Evolutionary conservation across 1,140 invertebrate species (phyloP).

Genomic region (Habropoda laboriosa): DNA sequence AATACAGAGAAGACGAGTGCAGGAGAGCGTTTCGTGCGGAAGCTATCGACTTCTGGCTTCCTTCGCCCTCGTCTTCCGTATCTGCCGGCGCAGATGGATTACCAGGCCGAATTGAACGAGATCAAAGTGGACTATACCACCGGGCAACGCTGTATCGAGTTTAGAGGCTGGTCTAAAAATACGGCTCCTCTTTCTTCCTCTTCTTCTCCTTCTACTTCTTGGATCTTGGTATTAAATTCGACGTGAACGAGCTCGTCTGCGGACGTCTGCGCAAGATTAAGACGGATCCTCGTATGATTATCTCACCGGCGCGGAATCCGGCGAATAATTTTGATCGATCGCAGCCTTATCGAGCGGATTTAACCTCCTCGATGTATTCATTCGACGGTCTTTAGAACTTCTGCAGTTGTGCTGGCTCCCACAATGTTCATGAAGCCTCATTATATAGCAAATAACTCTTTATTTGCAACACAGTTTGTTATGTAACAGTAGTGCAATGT

Average conservation of each 20-base stretch:
- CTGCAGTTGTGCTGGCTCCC: no score
- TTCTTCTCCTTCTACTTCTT: background rate
- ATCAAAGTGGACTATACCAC: conserved; percentile 42
- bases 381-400: no score
- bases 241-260: no score
- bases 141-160: conserved; percentile 41
- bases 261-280: conserved; percentile 19
- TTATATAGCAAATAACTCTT: no score
- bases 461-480: no score
- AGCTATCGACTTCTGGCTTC: conserved; percentile 50
- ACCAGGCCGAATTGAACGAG: conserved; percentile 43
- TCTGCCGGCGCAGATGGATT: conserved; percentile 43
- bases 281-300: conserved; percentile 25
- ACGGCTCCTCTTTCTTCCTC: background rate
- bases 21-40: conserved; percentile 21
- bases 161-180: conserved; percentile 36
- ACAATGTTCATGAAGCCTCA: no score
- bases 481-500: no score
- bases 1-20: conserved; percentile 38
- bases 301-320: background rate
- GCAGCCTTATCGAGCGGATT: background rate
- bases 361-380: background rate
- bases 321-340: background rate
- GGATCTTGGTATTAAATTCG: background rate
- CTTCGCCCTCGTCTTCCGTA: conserved; percentile 37